Evolutionary conservation across 2,888 invertebrate genomes (phyloP), one percentile per base, ranked within the genome.

Genomic region (Melanostoma scalare): DNA sequence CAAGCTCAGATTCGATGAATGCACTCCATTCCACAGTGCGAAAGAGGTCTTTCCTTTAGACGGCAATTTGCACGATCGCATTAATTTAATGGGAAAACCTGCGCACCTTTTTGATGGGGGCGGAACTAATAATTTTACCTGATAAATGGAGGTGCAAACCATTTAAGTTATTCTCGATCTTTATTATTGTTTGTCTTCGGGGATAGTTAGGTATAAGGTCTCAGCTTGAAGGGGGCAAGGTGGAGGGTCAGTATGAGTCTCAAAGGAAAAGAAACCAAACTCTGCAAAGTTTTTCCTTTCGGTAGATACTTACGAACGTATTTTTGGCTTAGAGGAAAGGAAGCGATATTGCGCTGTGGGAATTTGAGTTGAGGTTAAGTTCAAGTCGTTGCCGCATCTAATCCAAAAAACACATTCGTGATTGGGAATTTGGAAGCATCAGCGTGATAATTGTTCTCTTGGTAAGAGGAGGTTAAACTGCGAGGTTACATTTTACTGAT

Each of bases 101-200:
- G 82, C 63, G 82, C 78, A 78, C 65, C 73, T 82, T 74, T 82
- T 74, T 78, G 82, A 82, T 82, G 63, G 78, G 73, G 82, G 82
- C 82, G 82, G 82, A 78, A 68, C 73, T 82, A 82, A 78, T 82
- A 82, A 82, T 69, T 82, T 82, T 74, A 65, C 68, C 82, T 69
- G 82, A 82, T 78, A 82, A 78, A 82, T 82, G 73, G 78, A 82
- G 73, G 82, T 82, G 82, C 82, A 82, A 78, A 78, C 82, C 82
- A 74, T 82, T 82, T 82, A 82, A 69, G 78, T 82, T 82, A 73
- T 82, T 78, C 68, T 82, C 52, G 73, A 78, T 82, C 82, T 82
- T 78, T 82, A 82, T 82, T 82, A 82, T 82, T 20, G 20, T 20
- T 82, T 82, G 78, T 73, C 46, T 74, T 82, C 53, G 52, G 46